Base-by-base conservation (phyloP, 2,888 invertebrate genomes). In the Dolomedes plantarius region DNA sequence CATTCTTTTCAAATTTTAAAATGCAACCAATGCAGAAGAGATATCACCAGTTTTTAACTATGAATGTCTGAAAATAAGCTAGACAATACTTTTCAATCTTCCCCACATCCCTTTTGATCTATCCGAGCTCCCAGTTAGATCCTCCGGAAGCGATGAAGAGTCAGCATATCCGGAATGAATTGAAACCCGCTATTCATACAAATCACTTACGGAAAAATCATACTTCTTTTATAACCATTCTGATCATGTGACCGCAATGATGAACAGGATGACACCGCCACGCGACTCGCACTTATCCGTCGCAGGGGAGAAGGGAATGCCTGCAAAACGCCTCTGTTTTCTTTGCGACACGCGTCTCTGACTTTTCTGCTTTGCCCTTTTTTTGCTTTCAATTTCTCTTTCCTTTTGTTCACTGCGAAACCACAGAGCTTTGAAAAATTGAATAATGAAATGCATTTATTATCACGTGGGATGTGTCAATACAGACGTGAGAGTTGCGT, bases 201-300 rank as follows among this genome's bases (percentile, higher is more conserved):
- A 56, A 56, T 56, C 56, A 56, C 23, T n/a, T 56, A 2, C 19
- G 5, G n/a, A 56, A 56, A 23, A 56, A 5, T 56, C 16, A 56
- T 6, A 23, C 16, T 23, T 56, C 41, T 65, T 85, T 85, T 76
- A 78, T 67, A 65, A 77, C 67, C 62, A 65, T 36, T 11, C 29
- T 32, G 28, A 46, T 72, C 83, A 83, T 77, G 77, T 64, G 82
- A 13, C 82, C 46, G 31, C 64, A 64, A 71, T 75, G 71, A 82
- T 71, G 75, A 82, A 83, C 65, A 13, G 46, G 62, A 39, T 79
- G 72, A 79, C 39, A 74, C 29, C 27, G 81, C 6, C 82, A 76
- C 82, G 82, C 23, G 82, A 6, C 64, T 23, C 56, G 56, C 56
- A 23, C 23, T 56, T 56, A 23, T 6, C 23, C 9, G 41, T 62